A percentile compares a stretch with the other conserved stretches of the same genome.
phyloP scores from a whole-genome alignment of 2,797 vertebrate genomes.

The Glossophaga mutica region DNA sequence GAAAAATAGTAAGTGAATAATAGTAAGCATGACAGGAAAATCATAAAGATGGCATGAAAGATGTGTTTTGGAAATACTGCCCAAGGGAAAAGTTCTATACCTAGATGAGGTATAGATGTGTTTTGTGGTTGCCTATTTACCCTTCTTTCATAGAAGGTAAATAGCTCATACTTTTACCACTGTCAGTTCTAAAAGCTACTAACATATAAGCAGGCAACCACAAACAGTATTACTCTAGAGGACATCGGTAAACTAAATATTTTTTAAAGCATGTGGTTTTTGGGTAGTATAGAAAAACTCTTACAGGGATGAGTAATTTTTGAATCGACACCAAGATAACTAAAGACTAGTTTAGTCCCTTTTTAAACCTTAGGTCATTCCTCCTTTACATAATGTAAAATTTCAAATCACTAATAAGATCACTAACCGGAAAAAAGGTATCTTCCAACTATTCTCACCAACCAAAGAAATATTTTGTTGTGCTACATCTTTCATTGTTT shows the following conservation, averaged over 20 bases:
- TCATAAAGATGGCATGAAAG: not conserved
- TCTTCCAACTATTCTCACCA: not conserved
- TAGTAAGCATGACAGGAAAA: not conserved
- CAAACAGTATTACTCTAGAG: not conserved
- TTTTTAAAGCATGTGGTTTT: not conserved
- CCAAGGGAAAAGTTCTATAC: not conserved
- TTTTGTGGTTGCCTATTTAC: too few species aligned
- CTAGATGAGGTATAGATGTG: too few species aligned
- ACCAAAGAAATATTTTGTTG: not conserved
- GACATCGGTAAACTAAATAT: not conserved
- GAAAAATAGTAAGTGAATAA: not conserved
- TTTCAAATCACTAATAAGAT: not conserved
- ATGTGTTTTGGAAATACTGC: not conserved
- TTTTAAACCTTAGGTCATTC: not conserved
- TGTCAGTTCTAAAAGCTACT: not conserved
- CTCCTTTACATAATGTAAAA: not conserved
- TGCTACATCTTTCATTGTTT: not conserved
- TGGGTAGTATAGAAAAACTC: not conserved
- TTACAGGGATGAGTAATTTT: not conserved
- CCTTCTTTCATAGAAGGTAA: not conserved
- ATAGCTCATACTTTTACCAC: not conserved
- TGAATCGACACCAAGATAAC: not conserved
- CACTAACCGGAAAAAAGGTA: not conserved
- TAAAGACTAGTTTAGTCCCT: not conserved
- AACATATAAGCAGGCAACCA: not conserved